Evolutionary conservation across 2,888 invertebrate species (phyloP), one percentile per base, ranked within the genome.

Genomic region (Taphrorychus bicolor): DNA sequence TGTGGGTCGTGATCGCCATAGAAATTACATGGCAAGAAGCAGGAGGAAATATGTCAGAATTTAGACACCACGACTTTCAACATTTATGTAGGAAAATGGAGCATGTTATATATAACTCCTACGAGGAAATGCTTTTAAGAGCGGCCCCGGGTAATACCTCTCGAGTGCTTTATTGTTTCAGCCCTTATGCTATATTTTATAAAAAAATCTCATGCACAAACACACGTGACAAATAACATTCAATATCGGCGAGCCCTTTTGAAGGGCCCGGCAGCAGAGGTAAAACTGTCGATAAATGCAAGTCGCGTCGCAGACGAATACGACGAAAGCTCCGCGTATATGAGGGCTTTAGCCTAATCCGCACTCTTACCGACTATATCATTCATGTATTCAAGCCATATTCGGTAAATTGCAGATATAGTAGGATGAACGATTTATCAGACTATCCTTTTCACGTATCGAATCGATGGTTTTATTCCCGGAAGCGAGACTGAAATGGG

Each of bases 381-480:
- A 79, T 80, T 80, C 79, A 80, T 79, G 75, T 80, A 80, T 79
- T 78, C 80, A 79, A 77, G 40, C 77, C 79, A 74, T 45, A 79
- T 79, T 77, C 76, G 75, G 76, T 76, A 80, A 80, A 80, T 80
- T 80, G 79, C 78, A 74, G 73, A 77, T 74, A 72, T 74, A 75
- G 73, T 74, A 76, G 77, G 76, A 76, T 73, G 67, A 65, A 75
- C 75, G 78, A 80, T 80, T 80, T 79, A 79, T 80, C 80, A 78
- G 79, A n/a, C n/a, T 72, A 74, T 74, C 72, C 64, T 32, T 32
- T 1, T n/a, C n/a, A n/a, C n/a, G n/a, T n/a, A n/a, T n/a, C n/a
- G n/a, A n/a, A n/a, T n/a, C n/a, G n/a, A n/a, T n/a, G n/a, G n/a
- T n/a, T n/a, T n/a, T n/a, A n/a, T n/a, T n/a, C n/a, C n/a, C n/a